Conservation (phyloP, 2,888 invertebrate genomes). For the Rutpela maculata region DNA sequence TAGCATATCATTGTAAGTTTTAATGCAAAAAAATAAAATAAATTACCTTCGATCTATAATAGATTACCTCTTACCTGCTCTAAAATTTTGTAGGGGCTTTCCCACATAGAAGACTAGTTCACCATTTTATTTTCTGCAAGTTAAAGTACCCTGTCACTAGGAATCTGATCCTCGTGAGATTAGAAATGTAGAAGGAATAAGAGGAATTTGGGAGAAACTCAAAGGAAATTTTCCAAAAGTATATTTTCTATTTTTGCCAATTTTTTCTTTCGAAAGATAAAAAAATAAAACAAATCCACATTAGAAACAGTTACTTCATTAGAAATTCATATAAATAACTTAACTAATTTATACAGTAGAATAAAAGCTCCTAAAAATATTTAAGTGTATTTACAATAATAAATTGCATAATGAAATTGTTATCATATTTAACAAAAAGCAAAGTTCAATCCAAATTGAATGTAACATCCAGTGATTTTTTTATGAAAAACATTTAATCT, state of each 20-base stretch:
- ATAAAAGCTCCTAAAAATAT: constrained; percentile 58
- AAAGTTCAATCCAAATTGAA: constrained; percentile 33
- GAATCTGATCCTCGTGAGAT: no score
- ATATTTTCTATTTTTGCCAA: not conserved
- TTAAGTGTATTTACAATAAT: constrained; percentile 60
- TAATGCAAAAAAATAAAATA: no score
- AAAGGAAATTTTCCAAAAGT: not conserved
- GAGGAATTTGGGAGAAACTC: no score
- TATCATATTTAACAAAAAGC: constrained; percentile 36
- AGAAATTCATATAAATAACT: constrained; percentile 68
- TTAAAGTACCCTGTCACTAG: no score
- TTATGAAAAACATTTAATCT: constrained; percentile 22
- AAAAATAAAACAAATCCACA: constrained; percentile 45
- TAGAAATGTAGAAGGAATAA: no score
- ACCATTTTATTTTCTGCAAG: no score
- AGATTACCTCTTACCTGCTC: no score
- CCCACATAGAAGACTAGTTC: no score
- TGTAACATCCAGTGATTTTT: constrained; percentile 30
- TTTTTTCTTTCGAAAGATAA: not conserved
- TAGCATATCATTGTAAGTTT: no score
- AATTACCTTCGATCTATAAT: no score
- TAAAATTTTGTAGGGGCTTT: no score
- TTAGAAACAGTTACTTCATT: constrained; percentile 68
- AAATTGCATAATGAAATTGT: constrained; percentile 48
- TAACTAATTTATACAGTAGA: constrained; percentile 62